Base-by-base conservation (phyloP, 1,140 invertebrate genomes). In the Neoseiulus cucumeris region DNA sequence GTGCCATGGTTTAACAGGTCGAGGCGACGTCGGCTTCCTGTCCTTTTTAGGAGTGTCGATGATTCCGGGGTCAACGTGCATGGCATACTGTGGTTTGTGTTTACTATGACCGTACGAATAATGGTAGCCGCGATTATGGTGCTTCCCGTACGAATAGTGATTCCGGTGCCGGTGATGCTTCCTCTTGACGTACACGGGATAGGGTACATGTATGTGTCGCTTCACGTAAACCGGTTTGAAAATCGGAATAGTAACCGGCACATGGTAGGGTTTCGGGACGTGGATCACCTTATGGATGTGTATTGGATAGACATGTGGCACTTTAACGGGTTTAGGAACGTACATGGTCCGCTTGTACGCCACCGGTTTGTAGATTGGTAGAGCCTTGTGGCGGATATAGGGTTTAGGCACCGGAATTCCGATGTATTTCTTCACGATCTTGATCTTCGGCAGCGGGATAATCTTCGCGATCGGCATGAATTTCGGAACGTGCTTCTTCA, bases 301-400 rank as follows among this genome's bases (percentile, higher is more conserved):
- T 12, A 59, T 20, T 17, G 51, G 51, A 25, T 59, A 59, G 51
- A 29, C 25, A 17, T 59, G 51, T 20, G 51, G 51, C 51, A 59
- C 51, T 59, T 59, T 59, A n/a, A 59, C 51, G 33, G 22, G 51
- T 25, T 59, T 59, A 14, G 51, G 51, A 14, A 59, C 51, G 22
- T 59, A 59, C 14, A 59, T 17, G 2, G 51, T 59, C 22, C 51
- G 51, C 22, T 59, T 59, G 22, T 59, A 25, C 51, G 22, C 14
- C 22, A 59, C 51, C 22, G 51, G 51, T 33, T 59, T 59, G 51
- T 59, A 59, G 22, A 59, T 59, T 12, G 51, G 51, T 20, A 59
- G 25, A 20, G 51, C 14, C 22, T 59, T 17, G 9, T 59, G 51
- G 22, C 17, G 25, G 14, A 59, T 14, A 25, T 59, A 59, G 4